Base-by-base conservation (phyloP, 2,113 vertebrate species). In the Toxotes chatareus region DNA sequence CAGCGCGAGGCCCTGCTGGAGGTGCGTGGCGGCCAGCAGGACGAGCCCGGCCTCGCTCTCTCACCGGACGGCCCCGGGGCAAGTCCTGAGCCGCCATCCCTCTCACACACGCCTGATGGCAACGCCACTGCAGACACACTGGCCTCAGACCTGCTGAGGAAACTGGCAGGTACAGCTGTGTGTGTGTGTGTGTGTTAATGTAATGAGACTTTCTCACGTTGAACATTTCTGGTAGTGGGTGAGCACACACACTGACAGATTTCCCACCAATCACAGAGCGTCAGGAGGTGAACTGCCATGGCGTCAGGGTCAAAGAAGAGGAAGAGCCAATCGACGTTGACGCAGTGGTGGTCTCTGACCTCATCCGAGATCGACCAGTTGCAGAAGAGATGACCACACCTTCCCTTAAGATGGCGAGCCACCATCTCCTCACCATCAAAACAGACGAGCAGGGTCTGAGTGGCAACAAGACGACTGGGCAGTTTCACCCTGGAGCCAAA, bases 31-130 rank as follows among this genome's bases (percentile, higher is more conserved):
- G 85, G 81, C 2, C 93, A 93, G 82, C 92, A 91, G 84, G 91
- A 93, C 5, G 93, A 93, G 60, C 93, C 93, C 0, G 93, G 93
- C 38, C 85, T 88, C 6, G 93, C 93, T 1, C 88, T 93, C 16
- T 94, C 93, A 0, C 93, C 93, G 0, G 93, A 93, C 70, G 91
- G 93, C 1, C 93, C 93, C 0, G 93, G 93, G 27, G 92, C 92
- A 0, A 94, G 93, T 65, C 93, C 93, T 0, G 92, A 94, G 36
- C 93, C 93, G 2, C 93, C 93, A 2, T 85, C 89, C 0, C 86
- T 94, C 34, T 90, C 93, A 0, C 88, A 92, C 86, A 94, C 93
- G 0, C 92, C 91, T 0, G 86, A 92, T 0, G 81, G 77, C 11
- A 88, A 86, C 27, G 0, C 73, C 0, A 0, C 87, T 19, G 68